Base-by-base conservation (phyloP, 2,113 vertebrate species). In the Siniperca chuatsi region DNA sequence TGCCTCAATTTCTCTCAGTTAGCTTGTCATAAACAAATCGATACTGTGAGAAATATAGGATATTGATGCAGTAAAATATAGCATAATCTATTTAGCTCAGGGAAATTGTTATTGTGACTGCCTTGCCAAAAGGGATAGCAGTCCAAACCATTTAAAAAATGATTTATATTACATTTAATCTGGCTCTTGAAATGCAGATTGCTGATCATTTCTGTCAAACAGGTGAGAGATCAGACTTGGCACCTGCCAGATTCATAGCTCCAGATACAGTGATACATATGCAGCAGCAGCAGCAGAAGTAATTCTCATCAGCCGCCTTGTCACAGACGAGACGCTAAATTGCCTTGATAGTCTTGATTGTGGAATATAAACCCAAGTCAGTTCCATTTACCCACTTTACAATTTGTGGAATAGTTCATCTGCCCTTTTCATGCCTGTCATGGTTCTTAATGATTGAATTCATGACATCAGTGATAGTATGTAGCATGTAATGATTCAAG, bases 1-100 rank as follows among this genome's bases (percentile, higher is more conserved):
- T 78, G 64, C 79, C 78, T 83, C 82, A 21, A 77, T 89, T 81
- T 44, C 69, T 78, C 86, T 88, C 65, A 0, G 55, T 83, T 87
- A 65, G 54, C 72, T 35, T 57, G 83, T 87, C 87, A 87, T 72
- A 52, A 89, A 87, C 65, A 84, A 90, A 92, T 94, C 88, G 10
- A 94, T 92, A 91, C 62, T 52, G 69, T 61, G 68, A 83, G 75
- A 90, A 88, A 83, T 80, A 87, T 72, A 13, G 66, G 66, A 52
- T 79, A 82, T 88, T 88, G 87, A 82, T 78, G 73, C 44, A 42
- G 54, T 40, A 71, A 68, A 80, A 86, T 42, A 54, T 2, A 62
- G 23, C 48, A n/a, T 80, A 84, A 89, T 90, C 67, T 72, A 64
- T 23, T 93, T 89, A 87, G 66, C 72, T 4, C 71, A 5, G 60